A percentile compares a stretch with the other conserved stretches of the same genome.
Evolutionary conservation across 2,888 invertebrate genomes (phyloP).

Genomic region (Girardia tigrina): DNA sequence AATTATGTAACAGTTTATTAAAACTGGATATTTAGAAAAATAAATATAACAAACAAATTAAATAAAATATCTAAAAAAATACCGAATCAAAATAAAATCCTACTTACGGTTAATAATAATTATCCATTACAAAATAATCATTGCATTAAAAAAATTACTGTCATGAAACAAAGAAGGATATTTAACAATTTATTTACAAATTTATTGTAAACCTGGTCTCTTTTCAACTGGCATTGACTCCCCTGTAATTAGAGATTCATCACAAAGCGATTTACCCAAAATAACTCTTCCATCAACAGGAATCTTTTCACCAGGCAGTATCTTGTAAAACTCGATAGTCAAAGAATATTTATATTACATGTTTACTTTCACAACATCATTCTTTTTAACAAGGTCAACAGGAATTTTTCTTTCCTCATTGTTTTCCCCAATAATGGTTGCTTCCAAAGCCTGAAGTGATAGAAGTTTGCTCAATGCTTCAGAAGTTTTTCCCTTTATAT

Average conservation of each 20-base stretch:
- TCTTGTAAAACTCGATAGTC: constrained; percentile 51
- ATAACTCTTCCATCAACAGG: constrained; percentile 82
- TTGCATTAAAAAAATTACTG: too few relatives aligned
- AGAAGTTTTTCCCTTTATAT: constrained; percentile 77
- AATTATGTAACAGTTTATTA: too few relatives aligned
- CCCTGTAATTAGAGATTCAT: constrained; percentile 89
- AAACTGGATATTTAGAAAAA: too few relatives aligned
- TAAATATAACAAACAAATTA: too few relatives aligned
- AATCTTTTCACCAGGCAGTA: constrained; percentile 84
- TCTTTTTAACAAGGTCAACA: constrained; percentile 78
- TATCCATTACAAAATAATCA: too few relatives aligned
- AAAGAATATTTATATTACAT: not conserved
- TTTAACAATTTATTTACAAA: too few relatives aligned
- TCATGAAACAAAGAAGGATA: too few relatives aligned
- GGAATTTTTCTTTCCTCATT: constrained; percentile 59
- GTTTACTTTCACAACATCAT: constrained; percentile 46
- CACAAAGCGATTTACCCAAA: constrained; percentile 77
- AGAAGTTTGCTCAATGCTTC: constrained; percentile 83
- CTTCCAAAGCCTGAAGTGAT: constrained; percentile 75
- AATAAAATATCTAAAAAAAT: too few relatives aligned
- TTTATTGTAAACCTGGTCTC: constrained; percentile 25
- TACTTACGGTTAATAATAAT: too few relatives aligned
- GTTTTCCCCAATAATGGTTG: constrained; percentile 62
- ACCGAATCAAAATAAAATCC: too few relatives aligned
- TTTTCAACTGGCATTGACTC: constrained; percentile 84